phyloP scores from a whole-genome alignment of 2,797 vertebrate species.

The Onychomys leucogaster region DNA sequence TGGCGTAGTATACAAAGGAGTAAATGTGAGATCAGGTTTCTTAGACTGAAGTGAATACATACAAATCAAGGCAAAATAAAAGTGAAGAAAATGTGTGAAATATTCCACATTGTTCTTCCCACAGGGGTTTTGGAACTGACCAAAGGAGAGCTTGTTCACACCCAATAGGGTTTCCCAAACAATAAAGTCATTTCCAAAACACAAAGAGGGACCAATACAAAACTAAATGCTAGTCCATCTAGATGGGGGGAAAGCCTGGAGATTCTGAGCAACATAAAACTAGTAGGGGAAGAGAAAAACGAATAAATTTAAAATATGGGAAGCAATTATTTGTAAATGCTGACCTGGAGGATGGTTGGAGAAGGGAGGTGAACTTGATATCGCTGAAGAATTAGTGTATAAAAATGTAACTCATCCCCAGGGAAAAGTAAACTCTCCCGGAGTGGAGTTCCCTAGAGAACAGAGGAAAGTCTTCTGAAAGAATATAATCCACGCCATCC shows the following conservation, averaged over 20 bases:
- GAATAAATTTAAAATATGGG: neutral
- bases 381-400: constrained; percentile 56
- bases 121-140: neutral
- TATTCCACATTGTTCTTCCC: constrained; percentile 47
- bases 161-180: constrained; percentile 31
- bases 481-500: neutral
- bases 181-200: constrained; percentile 73
- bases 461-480: neutral
- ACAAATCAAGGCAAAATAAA: constrained; percentile 43
- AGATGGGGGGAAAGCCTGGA: no score
- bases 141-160: constrained; percentile 47
- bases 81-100: constrained; percentile 27
- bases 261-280: neutral
- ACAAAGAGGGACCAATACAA: constrained; percentile 61
- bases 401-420: constrained; percentile 27
- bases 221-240: constrained; percentile 32
- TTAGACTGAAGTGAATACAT: constrained; percentile 22
- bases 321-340: constrained; percentile 47
- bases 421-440: constrained; percentile 59
- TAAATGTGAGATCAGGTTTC: neutral
- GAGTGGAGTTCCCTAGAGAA: constrained; percentile 39
- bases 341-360: neutral
- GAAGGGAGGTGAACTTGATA: neutral
- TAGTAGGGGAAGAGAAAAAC: neutral
- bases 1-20: constrained; percentile 33